Evolutionary conservation across 2,113 vertebrate species (phyloP).

Genomic region (Dipodomys stephensi): DNA sequence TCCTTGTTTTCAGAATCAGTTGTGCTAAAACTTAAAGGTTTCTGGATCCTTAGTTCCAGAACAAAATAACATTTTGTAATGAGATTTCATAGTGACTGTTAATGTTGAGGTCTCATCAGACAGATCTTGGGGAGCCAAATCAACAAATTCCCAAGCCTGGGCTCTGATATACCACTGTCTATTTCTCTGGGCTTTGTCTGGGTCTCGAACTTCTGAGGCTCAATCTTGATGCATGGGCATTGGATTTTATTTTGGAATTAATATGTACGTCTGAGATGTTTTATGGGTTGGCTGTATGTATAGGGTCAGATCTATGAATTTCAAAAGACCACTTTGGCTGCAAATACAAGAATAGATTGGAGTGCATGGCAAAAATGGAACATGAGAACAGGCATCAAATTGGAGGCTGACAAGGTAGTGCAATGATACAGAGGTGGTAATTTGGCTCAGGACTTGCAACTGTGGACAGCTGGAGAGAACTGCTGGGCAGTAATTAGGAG

Average conservation of each 20-base stretch:
- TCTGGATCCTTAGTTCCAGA: background rate
- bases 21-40: background rate
- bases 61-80: background rate
- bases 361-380: too few species aligned
- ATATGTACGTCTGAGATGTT: background rate
- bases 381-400: background rate
- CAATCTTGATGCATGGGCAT: background rate
- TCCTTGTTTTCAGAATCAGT: background rate
- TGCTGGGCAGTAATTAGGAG: background rate
- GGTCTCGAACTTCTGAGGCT: background rate
- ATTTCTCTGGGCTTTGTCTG: fast-evolving
- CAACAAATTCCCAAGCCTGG: background rate
- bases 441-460: background rate
- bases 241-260: background rate
- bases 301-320: background rate
- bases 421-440: background rate
- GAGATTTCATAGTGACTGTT: background rate
- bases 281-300: background rate
- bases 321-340: background rate
- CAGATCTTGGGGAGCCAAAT: background rate
- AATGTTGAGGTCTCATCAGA: background rate
- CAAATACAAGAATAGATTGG: background rate
- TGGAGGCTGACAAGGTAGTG: background rate
- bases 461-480: background rate
- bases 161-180: fast-evolving